Percentiles rank a stretch among this genome's conserved stretches.
Evolutionary conservation across 2,888 invertebrate species (phyloP).

Genomic region (Machimus rusticus): DNA sequence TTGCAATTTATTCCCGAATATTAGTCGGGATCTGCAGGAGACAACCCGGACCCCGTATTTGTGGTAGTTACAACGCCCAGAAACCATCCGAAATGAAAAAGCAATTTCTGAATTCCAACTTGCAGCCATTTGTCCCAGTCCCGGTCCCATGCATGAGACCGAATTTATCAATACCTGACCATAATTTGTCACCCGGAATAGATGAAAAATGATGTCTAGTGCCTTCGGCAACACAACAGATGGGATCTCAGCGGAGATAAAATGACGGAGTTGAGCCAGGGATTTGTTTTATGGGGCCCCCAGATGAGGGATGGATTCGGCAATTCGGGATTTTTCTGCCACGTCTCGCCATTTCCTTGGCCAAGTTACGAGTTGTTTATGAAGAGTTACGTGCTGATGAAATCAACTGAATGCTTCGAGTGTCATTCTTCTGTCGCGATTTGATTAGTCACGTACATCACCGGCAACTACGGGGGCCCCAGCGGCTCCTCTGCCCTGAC

Average conservation of each 20-base stretch:
- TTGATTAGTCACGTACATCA: slow-evolving; percentile 34
- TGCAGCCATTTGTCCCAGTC: slow-evolving; percentile 37
- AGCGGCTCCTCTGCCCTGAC: background rate
- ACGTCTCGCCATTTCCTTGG: background rate
- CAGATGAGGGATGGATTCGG: slow-evolving; percentile 47
- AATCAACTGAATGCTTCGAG: slow-evolving; percentile 25
- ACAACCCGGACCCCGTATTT: background rate
- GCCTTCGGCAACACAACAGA: slow-evolving; percentile 43
- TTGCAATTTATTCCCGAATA: slow-evolving; percentile 30
- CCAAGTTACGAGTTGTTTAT: slow-evolving; percentile 37
- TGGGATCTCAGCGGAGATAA: slow-evolving; percentile 44
- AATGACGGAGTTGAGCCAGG: slow-evolving; percentile 46
- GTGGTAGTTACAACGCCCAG: slow-evolving; percentile 26
- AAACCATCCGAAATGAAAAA: slow-evolving; percentile 37
- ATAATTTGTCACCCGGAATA: slow-evolving; percentile 48
- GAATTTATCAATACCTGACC: slow-evolving; percentile 48
- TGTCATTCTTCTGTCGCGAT: slow-evolving; percentile 20
- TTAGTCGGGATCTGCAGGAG: slow-evolving; percentile 20
- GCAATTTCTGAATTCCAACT: slow-evolving; percentile 39
- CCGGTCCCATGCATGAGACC: slow-evolving; percentile 25
- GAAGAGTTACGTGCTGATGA: slow-evolving; percentile 36
- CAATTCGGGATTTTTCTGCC: slow-evolving; percentile 22
- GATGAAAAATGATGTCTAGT: slow-evolving; percentile 46
- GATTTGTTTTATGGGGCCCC: slow-evolving; percentile 47
- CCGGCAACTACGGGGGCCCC: background rate